A percentile compares a stretch with the other conserved stretches of the same genome.
phyloP scores from a whole-genome alignment of 35 echinoderm and acorn worm species.

The Lytechinus variegatus region DNA sequence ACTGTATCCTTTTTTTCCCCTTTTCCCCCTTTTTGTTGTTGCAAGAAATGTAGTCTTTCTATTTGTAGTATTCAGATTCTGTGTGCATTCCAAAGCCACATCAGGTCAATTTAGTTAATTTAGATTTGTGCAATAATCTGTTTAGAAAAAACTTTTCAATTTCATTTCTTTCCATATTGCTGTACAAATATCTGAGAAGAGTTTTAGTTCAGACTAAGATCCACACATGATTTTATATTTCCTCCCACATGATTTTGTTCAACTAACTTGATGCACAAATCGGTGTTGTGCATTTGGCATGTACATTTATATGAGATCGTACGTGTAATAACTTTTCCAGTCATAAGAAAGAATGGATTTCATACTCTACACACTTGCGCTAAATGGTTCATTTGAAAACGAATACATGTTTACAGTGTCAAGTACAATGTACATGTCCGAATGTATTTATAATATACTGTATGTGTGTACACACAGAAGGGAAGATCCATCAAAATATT shows the following conservation, averaged over 20 bases:
- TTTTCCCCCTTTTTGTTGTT: not conserved
- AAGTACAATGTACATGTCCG: no score
- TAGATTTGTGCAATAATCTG: constrained; percentile 2
- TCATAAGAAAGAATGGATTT: no score
- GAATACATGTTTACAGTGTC: no score
- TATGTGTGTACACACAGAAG: no score
- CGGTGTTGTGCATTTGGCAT: no score
- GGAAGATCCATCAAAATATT: no score
- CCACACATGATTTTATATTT: not conserved
- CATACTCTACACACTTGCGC: no score
- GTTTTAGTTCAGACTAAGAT: not conserved
- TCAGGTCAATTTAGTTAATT: not conserved
- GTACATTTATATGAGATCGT: no score
- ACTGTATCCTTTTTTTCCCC: not conserved
- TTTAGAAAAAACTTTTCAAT: not conserved
- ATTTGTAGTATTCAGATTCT: not conserved
- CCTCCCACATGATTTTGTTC: not conserved
- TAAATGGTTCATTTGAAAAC: no score
- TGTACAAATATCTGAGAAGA: not conserved
- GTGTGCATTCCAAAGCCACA: not conserved
- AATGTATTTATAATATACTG: no score
- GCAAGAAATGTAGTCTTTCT: not conserved
- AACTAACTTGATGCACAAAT: no score
- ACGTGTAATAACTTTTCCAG: no score
- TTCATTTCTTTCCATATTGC: not conserved